phyloP scores from a whole-genome alignment of 1,140 invertebrate species.

The Leptestheria dahalacensis region DNA sequence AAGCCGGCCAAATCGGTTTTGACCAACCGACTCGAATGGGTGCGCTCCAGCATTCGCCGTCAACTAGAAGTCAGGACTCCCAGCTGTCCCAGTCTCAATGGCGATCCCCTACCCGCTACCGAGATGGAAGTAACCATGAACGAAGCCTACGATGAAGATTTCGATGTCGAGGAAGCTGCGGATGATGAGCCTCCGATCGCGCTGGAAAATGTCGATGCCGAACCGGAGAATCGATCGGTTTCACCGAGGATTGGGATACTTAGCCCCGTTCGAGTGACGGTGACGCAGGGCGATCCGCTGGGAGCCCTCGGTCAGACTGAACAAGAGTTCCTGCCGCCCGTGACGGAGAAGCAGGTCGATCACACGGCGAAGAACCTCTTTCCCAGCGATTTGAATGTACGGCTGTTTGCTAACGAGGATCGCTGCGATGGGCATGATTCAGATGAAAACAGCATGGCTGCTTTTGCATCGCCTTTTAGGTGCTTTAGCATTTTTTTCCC shows the following conservation, averaged over 20 bases:
- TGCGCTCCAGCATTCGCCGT: conserved; percentile 5
- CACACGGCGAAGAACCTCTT: background rate
- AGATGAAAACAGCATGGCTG: conserved; percentile 3
- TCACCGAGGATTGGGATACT: conserved; percentile 12
- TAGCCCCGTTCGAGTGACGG: conserved; percentile 52
- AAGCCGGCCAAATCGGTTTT: conserved; percentile 4
- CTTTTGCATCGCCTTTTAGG: background rate
- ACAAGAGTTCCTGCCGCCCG: background rate
- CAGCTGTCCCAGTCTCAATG: background rate
- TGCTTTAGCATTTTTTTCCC: background rate
- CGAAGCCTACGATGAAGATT: background rate
- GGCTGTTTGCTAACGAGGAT: conserved; percentile 8
- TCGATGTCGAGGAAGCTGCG: background rate
- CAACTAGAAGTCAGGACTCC: background rate
- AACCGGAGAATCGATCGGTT: background rate
- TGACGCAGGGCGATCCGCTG: conserved; percentile 78
- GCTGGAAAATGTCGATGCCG: background rate
- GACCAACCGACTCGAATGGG: conserved; percentile 5
- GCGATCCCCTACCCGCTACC: background rate
- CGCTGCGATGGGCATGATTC: background rate
- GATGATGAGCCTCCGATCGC: background rate
- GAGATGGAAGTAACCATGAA: background rate
- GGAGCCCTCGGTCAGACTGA: conserved; percentile 44
- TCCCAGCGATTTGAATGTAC: background rate
- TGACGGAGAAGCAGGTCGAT: background rate